phyloP scores from a whole-genome alignment of 2,888 invertebrate genomes.

The Acronicta alni region DNA sequence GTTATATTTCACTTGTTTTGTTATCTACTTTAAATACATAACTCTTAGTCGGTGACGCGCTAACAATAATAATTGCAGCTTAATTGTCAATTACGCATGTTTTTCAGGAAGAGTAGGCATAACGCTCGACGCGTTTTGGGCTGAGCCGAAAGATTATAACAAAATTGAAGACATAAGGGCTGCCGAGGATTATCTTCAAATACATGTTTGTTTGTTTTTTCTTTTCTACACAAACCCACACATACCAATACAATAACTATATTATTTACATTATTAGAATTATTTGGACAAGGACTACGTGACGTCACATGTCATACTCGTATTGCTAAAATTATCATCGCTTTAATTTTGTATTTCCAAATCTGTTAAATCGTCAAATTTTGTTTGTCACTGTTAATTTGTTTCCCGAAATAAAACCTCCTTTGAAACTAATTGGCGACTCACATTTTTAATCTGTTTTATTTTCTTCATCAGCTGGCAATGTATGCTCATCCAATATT shows the following conservation, averaged over 20 bases:
- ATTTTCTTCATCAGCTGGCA: constrained; percentile 73
- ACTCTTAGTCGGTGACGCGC: no score
- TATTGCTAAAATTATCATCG: no score
- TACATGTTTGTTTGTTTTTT: constrained; percentile 80
- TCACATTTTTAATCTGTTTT: constrained; percentile 1
- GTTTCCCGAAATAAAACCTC: background rate
- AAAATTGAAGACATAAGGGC: constrained; percentile 84
- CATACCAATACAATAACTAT: background rate
- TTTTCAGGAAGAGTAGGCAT: constrained; percentile 89
- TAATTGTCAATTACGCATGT: background rate
- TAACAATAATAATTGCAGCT: background rate
- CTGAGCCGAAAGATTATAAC: constrained; percentile 83
- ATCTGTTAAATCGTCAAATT: background rate
- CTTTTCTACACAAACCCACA: background rate
- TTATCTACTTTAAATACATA: no score
- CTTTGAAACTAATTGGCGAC: background rate
- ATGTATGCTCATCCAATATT: constrained; percentile 87
- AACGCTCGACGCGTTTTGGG: constrained; percentile 88
- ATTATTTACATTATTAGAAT: background rate
- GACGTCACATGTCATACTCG: no score
- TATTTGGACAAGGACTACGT: no score
- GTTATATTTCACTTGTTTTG: no score
- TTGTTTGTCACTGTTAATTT: background rate
- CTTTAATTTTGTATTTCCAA: no score
- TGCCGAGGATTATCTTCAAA: constrained; percentile 87